Evolutionary conservation across 2,113 vertebrate genomes (phyloP).

Genomic region (Ceyx cyanopectus): DNA sequence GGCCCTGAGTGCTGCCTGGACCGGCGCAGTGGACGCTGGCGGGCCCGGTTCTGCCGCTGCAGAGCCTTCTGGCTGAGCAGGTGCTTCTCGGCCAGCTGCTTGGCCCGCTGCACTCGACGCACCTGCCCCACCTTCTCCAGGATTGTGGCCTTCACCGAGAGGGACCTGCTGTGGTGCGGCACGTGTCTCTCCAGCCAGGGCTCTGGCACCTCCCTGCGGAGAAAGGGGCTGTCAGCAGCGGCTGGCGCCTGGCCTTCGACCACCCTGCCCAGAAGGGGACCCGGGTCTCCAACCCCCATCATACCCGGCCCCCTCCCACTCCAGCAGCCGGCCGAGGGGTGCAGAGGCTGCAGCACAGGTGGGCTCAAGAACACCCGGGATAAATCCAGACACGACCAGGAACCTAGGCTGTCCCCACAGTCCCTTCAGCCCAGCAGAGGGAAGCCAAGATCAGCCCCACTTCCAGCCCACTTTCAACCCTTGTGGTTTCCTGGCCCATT

Average conservation of each 20-base stretch:
- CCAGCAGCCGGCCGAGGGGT: accelerated
- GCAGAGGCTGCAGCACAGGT: background rate
- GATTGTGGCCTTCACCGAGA: conserved; percentile 78
- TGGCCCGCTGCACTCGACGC: conserved; percentile 87
- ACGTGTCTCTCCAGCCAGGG: conserved; percentile 60
- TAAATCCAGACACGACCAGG: background rate
- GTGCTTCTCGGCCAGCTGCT: conserved; percentile 86
- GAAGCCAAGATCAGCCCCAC: background rate
- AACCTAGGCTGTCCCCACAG: accelerated
- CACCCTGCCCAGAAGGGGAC: background rate
- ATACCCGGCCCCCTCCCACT: accelerated
- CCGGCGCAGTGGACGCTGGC: conserved; percentile 83
- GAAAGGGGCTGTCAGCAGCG: background rate
- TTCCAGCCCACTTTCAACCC: background rate
- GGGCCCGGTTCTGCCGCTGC: conserved; percentile 92
- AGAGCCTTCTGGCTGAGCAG: conserved; percentile 87
- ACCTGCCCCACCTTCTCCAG: conserved; percentile 89
- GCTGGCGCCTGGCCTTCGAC: accelerated
- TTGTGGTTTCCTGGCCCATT: background rate
- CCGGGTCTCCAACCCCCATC: accelerated
- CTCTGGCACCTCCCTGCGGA: conserved; percentile 75
- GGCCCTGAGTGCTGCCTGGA: conserved; percentile 77
- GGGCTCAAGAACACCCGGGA: accelerated
- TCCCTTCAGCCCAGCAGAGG: background rate
- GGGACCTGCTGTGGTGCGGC: conserved; percentile 77